phyloP scores from a whole-genome alignment of 2,888 invertebrate species.

The Eumerus sabulonum region DNA sequence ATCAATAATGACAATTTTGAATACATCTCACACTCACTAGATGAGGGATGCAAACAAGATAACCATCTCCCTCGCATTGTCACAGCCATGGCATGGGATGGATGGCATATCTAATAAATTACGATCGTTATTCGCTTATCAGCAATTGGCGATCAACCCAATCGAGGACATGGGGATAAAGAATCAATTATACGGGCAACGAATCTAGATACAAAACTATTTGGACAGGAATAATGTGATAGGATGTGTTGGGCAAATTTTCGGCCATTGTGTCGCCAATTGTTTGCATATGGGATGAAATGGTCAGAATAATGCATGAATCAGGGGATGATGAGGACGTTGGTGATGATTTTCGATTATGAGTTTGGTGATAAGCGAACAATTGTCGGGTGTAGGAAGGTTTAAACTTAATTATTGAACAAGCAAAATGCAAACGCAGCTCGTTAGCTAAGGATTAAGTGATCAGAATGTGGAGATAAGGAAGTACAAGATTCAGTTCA shows the following conservation, averaged over 20 bases:
- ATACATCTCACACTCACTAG: background rate
- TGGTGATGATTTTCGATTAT: slow-evolving; percentile 9
- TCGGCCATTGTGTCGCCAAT: slow-evolving; percentile 27
- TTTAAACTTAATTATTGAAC: too few relatives aligned
- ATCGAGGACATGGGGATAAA: too few relatives aligned
- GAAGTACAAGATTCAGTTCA: too few relatives aligned
- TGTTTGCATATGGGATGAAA: slow-evolving; percentile 54
- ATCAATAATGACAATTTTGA: too few relatives aligned
- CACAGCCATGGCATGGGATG: too few relatives aligned
- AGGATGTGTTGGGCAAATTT: background rate
- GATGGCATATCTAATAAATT: slow-evolving; percentile 6
- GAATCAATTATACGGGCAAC: slow-evolving; percentile 20
- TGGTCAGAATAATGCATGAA: slow-evolving; percentile 25
- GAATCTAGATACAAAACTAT: background rate
- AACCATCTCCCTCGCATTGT: background rate
- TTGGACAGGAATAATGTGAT: background rate
- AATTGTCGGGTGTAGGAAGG: too few relatives aligned
- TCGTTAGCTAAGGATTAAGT: too few relatives aligned
- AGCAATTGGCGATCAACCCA: slow-evolving; percentile 2
- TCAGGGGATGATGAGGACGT: slow-evolving; percentile 3
- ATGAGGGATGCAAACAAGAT: too few relatives aligned
- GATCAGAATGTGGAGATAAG: too few relatives aligned
- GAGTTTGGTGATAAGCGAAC: too few relatives aligned
- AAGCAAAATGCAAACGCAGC: background rate
- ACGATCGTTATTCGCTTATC: slow-evolving; percentile 11